Conservation (phyloP, 92 coral and sea anemone genomes). For the Isaurus tuberculatus region DNA sequence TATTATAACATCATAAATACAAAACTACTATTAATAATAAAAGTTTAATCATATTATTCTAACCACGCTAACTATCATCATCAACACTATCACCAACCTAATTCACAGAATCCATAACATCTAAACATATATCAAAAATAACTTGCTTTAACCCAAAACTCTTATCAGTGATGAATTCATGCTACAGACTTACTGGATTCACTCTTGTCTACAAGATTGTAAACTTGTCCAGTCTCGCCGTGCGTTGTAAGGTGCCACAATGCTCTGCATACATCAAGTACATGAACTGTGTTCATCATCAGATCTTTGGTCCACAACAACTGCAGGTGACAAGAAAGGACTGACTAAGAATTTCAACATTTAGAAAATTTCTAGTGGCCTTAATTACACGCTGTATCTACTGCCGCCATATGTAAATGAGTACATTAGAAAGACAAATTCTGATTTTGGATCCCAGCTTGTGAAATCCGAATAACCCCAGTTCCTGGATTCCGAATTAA, state of each 20-base stretch:
- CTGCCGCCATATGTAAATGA: too few species aligned
- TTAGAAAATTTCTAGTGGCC: background rate
- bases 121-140: background rate
- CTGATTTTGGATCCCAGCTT: too few species aligned
- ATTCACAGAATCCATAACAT: too few species aligned
- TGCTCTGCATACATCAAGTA: slow-evolving; percentile 87
- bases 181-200: slow-evolving; percentile 74
- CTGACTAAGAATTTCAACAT: background rate
- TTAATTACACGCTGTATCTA: too few species aligned
- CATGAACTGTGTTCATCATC: slow-evolving; percentile 96
- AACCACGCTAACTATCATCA: too few species aligned
- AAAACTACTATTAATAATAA: too few species aligned
- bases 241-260: slow-evolving; percentile 89
- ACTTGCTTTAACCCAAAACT: background rate
- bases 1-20: too few species aligned
- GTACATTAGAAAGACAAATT: too few species aligned
- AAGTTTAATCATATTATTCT: too few species aligned
- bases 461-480: too few species aligned
- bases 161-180: background rate
- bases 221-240: slow-evolving; percentile 80
- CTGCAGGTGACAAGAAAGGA: slow-evolving; percentile 45
- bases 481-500: too few species aligned
- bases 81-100: background rate
- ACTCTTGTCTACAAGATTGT: slow-evolving; percentile 87
- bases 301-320: slow-evolving; percentile 96